Evolutionary conservation across 2,888 invertebrate genomes (phyloP), one percentile per base, ranked within the genome.

Genomic region (Hybos culiciformis): DNA sequence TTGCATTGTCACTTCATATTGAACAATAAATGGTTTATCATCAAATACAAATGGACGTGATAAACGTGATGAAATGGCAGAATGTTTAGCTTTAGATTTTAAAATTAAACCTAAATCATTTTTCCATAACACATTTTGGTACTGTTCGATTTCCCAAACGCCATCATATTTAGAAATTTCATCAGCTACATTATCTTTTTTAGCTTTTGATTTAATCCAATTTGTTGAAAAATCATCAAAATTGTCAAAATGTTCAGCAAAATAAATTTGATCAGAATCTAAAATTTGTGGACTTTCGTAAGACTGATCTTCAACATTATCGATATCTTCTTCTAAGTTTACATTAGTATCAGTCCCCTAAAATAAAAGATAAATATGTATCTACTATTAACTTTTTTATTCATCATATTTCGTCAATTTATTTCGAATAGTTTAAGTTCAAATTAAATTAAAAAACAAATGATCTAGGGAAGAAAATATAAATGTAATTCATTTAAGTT

Each of bases 91-190:
- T 69, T 92, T 91, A 0, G 91, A 85, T 60, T 90, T 91, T 17
- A 96, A 68, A 9, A 94, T 85, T 29, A 97, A 70, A 12, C 92
- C 94, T 45, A 79, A 69, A 61, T 98, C 96, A 40, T 84, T 83
- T 44, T 75, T 75, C 56, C 94, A 74, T 12, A 83, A 78, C 57
- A 83, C 81, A 51, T 79, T 77, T 45, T 75, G 70, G 1, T 93
- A 83, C 31, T 78, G 65, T 63, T 90, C 91, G 5, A 91, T 67
- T 59, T 69, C 68, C 81, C 81, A 81, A 52, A 71, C 70, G 58
- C 94, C 97, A 69, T 96, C 91, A 67, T 96, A 97, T 69, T 94
- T 93, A 11, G 93, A 84, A 46, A 94, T 84, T 49, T 83, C 81
- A 48, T 91, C 92, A 52, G 92, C 88, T 2, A 70, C 77, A 41